Evolutionary conservation across 2,797 vertebrate genomes (phyloP).

Genomic region (Neopelma chrysocephalum): DNA sequence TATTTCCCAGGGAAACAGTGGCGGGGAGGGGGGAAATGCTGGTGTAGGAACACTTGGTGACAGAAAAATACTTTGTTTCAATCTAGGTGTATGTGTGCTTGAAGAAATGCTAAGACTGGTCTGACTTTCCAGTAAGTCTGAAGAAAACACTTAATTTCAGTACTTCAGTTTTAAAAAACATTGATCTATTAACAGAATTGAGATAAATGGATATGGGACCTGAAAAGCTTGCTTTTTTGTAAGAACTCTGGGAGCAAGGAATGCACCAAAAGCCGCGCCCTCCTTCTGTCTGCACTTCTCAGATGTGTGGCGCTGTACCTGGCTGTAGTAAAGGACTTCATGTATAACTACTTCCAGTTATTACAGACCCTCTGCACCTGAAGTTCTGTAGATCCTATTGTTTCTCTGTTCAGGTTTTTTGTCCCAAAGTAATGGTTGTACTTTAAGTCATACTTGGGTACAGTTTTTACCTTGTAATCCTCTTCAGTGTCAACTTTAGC

Average conservation of each 20-base stretch:
- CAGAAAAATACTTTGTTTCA: neutral
- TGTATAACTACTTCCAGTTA: rapidly evolving
- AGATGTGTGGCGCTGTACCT: neutral
- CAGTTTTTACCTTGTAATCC: neutral
- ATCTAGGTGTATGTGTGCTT: neutral
- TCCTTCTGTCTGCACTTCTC: rapidly evolving
- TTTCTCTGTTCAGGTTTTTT: neutral
- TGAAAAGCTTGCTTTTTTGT: neutral
- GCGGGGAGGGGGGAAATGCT: neutral
- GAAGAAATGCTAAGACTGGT: neutral
- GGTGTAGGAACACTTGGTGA: neutral
- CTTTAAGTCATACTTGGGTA: neutral
- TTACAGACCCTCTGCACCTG: neutral
- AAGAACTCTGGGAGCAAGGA: neutral
- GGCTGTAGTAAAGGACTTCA: neutral
- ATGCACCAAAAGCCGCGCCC: neutral
- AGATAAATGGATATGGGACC: neutral
- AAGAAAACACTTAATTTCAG: neutral
- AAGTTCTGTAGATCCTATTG: neutral
- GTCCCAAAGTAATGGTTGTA: neutral
- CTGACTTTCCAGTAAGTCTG: neutral
- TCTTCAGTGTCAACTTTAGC: neutral
- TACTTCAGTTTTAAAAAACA: neutral
- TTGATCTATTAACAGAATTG: neutral
- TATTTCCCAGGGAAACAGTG: neutral